Evolutionary conservation across 2,888 invertebrate species (phyloP).

Genomic region (Aphodius granarius): DNA sequence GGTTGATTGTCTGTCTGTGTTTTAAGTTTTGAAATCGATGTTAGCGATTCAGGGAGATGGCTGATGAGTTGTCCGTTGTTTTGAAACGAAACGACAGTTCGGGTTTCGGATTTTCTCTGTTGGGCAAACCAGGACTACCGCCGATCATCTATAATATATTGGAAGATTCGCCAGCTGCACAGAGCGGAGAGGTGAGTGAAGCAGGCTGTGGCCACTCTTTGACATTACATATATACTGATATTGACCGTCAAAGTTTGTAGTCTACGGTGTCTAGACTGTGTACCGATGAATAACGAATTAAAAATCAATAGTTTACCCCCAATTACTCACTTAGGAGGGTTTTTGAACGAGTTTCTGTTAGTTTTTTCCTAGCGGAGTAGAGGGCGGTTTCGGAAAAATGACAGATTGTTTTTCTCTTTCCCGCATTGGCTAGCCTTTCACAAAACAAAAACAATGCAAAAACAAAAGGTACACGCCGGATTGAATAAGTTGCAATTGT

Average conservation of each 20-base stretch:
- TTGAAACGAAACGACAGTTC: constrained; percentile 84
- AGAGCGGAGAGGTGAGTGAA: constrained; percentile 79
- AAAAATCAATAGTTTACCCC: background rate
- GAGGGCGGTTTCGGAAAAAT: background rate
- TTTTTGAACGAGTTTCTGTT: background rate
- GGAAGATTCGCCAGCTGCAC: constrained; percentile 91
- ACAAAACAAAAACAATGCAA: background rate
- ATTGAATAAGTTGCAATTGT: background rate
- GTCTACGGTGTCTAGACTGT: background rate
- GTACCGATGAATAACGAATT: background rate
- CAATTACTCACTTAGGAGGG: background rate
- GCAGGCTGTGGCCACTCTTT: constrained; percentile 15
- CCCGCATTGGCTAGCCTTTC: background rate
- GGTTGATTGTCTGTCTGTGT: constrained; percentile 41
- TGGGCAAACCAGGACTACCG: constrained; percentile 88
- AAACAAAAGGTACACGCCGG: background rate
- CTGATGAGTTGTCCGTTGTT: constrained; percentile 88
- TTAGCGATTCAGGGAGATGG: constrained; percentile 61
- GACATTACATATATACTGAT: background rate
- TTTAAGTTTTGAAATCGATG: constrained; percentile 47
- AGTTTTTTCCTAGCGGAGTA: background rate
- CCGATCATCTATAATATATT: constrained; percentile 92
- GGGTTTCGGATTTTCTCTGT: constrained; percentile 89
- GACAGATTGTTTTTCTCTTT: background rate
- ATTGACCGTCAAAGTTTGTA: background rate